phyloP scores from a whole-genome alignment of 2,888 invertebrate species.

The Autographa gamma region DNA sequence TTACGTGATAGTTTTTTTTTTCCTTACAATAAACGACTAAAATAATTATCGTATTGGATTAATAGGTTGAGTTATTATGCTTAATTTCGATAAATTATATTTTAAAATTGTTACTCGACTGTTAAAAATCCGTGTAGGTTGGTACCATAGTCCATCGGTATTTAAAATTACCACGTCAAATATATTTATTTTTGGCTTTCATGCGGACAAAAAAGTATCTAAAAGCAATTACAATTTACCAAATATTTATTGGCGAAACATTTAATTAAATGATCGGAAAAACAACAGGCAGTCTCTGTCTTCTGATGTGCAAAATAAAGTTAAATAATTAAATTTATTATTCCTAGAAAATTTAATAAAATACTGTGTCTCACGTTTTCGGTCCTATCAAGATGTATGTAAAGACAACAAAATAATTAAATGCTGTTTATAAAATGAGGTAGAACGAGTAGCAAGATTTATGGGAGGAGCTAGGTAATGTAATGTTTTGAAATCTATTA shows the following conservation, averaged over 20 bases:
- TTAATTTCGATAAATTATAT: background rate
- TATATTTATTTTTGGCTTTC: background rate
- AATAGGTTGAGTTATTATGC: conserved; percentile 1
- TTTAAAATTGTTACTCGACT: background rate
- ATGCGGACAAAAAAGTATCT: background rate
- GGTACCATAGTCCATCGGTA: background rate
- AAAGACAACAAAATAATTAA: background rate
- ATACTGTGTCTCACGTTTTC: background rate
- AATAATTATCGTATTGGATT: background rate
- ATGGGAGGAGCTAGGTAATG: background rate
- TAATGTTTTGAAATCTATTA: background rate
- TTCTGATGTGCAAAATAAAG: background rate
- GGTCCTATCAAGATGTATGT: background rate
- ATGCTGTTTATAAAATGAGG: too few species aligned
- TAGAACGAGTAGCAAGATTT: background rate
- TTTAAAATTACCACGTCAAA: background rate
- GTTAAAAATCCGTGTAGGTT: background rate
- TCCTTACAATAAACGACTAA: background rate
- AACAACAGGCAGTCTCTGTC: background rate
- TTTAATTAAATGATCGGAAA: background rate
- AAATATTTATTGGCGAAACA: background rate
- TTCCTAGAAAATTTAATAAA: background rate
- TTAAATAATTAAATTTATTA: background rate
- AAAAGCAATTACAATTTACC: background rate
- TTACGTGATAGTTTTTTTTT: too few species aligned